Conservation (phyloP, 2,113 vertebrate species). For the Phaethon lepturus region DNA sequence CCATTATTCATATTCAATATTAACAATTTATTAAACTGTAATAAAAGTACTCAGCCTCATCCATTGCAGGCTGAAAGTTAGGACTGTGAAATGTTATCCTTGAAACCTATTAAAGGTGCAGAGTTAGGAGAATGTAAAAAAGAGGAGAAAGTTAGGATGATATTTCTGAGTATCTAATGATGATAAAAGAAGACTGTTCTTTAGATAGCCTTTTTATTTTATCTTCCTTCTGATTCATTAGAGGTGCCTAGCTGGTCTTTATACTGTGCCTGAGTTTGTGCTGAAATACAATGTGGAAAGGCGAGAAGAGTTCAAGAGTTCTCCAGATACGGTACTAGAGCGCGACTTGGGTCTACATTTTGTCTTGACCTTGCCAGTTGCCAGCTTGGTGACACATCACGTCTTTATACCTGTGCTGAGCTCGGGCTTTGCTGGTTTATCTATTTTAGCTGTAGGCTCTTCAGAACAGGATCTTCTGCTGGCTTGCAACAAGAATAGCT, state of each 20-base stretch:
- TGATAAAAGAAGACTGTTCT: background rate
- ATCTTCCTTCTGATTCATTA: background rate
- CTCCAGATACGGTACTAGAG: background rate
- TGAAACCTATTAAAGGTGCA: slow-evolving; percentile 42
- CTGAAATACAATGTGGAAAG: background rate
- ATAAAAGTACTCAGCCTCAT: slow-evolving; percentile 36
- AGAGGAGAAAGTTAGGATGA: background rate
- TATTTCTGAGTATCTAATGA: slow-evolving; percentile 13
- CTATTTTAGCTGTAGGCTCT: background rate
- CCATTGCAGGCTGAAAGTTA: background rate
- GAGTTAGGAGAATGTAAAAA: slow-evolving; percentile 8
- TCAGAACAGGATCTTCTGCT: background rate
- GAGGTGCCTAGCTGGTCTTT: background rate
- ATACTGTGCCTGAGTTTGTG: background rate
- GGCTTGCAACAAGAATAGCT: background rate
- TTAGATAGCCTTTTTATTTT: background rate
- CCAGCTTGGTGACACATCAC: background rate
- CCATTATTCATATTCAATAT: slow-evolving; percentile 67
- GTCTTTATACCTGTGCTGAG: background rate
- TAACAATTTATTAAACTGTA: slow-evolving; percentile 68
- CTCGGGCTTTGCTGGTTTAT: background rate
- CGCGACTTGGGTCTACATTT: background rate
- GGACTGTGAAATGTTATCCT: slow-evolving; percentile 46
- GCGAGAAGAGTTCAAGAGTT: background rate
- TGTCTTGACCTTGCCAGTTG: background rate